Percentiles rank a stretch among this genome's conserved stretches.
These are phyloP conservation scores for Trachelus troglodyta DNA, from an alignment of 2,888 invertebrate species.

Conservation along the genomic window DNA sequence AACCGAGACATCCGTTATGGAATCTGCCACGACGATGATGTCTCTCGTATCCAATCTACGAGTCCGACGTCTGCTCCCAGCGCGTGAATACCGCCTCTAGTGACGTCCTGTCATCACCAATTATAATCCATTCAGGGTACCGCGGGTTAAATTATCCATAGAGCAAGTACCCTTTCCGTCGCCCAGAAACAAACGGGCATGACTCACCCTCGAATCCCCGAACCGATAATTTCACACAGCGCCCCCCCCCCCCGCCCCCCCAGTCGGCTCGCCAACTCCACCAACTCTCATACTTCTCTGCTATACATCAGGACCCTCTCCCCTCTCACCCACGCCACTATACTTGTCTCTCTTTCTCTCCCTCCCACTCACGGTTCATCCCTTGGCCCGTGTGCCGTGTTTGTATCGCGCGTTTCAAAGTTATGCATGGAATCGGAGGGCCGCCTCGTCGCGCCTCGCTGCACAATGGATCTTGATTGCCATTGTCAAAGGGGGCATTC, in stretches of 20 bases:
- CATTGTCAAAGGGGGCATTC: conserved; percentile 32
- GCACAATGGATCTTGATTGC: conserved; percentile 34
- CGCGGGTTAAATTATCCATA: conserved; percentile 58
- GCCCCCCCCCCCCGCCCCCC: neutral
- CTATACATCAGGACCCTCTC: no score
- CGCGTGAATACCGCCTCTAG: conserved; percentile 1
- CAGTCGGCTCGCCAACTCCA: no score
- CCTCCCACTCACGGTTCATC: conserved; percentile 12
- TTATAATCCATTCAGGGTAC: conserved; percentile 59
- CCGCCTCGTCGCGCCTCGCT: conserved; percentile 26
- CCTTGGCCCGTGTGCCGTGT: conserved; percentile 17
- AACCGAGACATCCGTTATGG: no score
- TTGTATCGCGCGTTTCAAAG: conserved; percentile 20
- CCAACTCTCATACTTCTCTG: no score
- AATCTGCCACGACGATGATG: no score
- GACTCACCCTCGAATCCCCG: conserved; percentile 41
- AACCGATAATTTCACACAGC: neutral
- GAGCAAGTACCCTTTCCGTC: conserved; percentile 25
- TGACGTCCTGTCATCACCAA: conserved; percentile 61
- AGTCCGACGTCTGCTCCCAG: conserved; percentile 7
- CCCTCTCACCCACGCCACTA: no score
- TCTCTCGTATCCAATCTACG: conserved; percentile 5
- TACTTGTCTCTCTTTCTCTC: conserved; percentile 17
- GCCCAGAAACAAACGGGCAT: conserved; percentile 41
- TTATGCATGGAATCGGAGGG: conserved; percentile 22